Evolutionary conservation across 2,797 vertebrate species (phyloP), one percentile per base, ranked within the genome.

Genomic region (Oryzias sinensis): DNA sequence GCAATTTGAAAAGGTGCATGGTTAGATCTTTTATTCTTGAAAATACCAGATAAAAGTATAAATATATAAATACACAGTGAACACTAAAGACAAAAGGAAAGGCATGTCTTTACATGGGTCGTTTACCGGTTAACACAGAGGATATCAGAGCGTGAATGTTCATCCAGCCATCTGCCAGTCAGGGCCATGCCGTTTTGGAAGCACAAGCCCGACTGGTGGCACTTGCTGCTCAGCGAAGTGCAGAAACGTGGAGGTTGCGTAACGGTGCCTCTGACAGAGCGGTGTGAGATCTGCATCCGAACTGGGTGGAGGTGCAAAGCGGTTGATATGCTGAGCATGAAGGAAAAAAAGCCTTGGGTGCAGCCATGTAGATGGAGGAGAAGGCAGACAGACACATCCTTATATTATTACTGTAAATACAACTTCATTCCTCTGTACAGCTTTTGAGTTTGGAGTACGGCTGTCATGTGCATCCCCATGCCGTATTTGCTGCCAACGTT

Each of bases 381-480:
- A 62, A 82, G 76, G 71, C 72, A 84, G 87, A 87, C 72, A 81
- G 37, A 81, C 69, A 91, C 53, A 48, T 59, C 55, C 50, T 67
- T 55, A 80, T 84, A 90, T 81, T 84, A 73, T 89, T 86, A 91
- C 85, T 98, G 95, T 98, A 98, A 95, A 98, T 98, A 85, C 78
- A 70, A 84, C 76, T 67, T 86, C 74, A 87, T 83, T 87, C 77
- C 86, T 90, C 85, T 95, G 93, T 98, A 96, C 93, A 96, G 93
- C 85, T 87, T 95, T 94, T 86, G 84, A 87, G 90, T 92, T 90
- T 81, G 80, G 77, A 89, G 84, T 88, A 91, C 90, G 89, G 91
- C 85, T 83, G 68, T 90, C 89, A 88, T 90, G 87, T 91, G 88
- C 90, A 91, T 90, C 89, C 87, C 83, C 85, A 89, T 83, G 89